phyloP scores from a whole-genome alignment of 1,140 invertebrate genomes.

The Coelopa frigida region DNA sequence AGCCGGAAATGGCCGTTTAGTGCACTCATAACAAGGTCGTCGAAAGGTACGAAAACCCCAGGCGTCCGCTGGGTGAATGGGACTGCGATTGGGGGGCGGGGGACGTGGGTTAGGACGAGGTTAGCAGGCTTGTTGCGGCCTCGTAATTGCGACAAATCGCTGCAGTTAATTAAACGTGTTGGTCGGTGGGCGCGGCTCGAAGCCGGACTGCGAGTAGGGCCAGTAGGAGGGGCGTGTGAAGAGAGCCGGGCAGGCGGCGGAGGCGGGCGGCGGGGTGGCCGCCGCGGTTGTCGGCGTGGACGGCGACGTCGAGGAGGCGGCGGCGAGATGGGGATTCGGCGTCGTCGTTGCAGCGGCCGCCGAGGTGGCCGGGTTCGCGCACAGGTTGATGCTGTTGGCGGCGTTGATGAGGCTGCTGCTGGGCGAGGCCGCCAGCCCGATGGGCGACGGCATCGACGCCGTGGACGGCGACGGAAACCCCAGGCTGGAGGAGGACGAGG shows the following conservation, averaged over 20 bases:
- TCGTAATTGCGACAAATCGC: slow-evolving; percentile 1
- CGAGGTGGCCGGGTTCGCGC: too few relatives aligned
- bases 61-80: too few relatives aligned
- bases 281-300: background rate
- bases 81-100: too few relatives aligned
- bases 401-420: slow-evolving; percentile 19
- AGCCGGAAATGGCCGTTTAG: too few relatives aligned
- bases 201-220: slow-evolving; percentile 38
- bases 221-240: slow-evolving; percentile 44
- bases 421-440: slow-evolving; percentile 17
- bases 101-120: too few relatives aligned
- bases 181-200: slow-evolving; percentile 42
- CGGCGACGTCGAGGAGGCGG: background rate
- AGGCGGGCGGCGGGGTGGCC: background rate
- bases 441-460: slow-evolving; percentile 41
- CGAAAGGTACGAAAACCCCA: too few relatives aligned
- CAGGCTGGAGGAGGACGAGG: slow-evolving; percentile 29
- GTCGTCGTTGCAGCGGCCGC: too few relatives aligned
- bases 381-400: slow-evolving; percentile 2
- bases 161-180: slow-evolving; percentile 39
- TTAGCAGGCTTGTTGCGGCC: too few relatives aligned
- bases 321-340: slow-evolving; percentile 13
- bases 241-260: slow-evolving; percentile 6
- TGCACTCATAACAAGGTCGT: too few relatives aligned
- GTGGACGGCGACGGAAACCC: slow-evolving; percentile 36